phyloP scores from a whole-genome alignment of 30 jellyfish, hydroid and myxozoan genomes.

The Aurelia sp. region DNA sequence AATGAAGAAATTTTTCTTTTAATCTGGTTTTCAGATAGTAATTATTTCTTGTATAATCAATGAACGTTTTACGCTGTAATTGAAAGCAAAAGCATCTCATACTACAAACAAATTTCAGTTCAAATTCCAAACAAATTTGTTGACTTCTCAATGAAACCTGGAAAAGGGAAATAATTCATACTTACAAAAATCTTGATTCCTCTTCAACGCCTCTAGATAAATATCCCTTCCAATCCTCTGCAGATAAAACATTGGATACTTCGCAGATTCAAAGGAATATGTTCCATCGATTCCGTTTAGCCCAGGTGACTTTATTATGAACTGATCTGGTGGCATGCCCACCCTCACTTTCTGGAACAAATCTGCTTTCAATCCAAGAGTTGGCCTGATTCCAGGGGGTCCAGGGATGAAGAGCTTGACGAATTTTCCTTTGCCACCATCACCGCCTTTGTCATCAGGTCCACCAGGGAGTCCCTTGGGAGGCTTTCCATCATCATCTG shows the following conservation, averaged over 20 bases:
- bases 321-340: conserved; percentile 72
- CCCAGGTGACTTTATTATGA: conserved; percentile 73
- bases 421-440: conserved; percentile 53
- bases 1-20: too few relatives aligned
- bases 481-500: not conserved
- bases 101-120: too few relatives aligned
- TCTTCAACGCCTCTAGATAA: conserved; percentile 52
- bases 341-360: conserved; percentile 50
- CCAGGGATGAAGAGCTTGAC: conserved; percentile 71
- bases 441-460: conserved; percentile 6
- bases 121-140: too few relatives aligned
- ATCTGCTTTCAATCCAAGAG: conserved; percentile 65
- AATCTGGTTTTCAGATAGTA: too few relatives aligned
- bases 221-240: conserved; percentile 75
- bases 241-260: conserved; percentile 58
- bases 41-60: too few relatives aligned
- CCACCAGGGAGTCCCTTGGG: conserved; percentile 20
- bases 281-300: conserved; percentile 68
- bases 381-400: conserved; percentile 72
- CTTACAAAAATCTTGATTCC: conserved; percentile 74
- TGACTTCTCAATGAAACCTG: too few relatives aligned
- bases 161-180: too few relatives aligned
- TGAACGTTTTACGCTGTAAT: too few relatives aligned
- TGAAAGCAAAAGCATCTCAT: too few relatives aligned
- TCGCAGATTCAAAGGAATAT: conserved; percentile 69